Percentiles rank a stretch among this genome's conserved stretches.
phyloP scores from a whole-genome alignment of 2,113 vertebrate genomes.

The rabbit (Oryctolagus cuniculus) region mOryCun1.1 NC_091445.1:24701001-24701500 shows the following conservation, averaged over 20 bases:
- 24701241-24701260: not conserved
- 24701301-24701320: not conserved
- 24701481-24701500: not conserved
- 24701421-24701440: not conserved
- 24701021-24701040: not conserved
- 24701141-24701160: not conserved
- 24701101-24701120: not conserved
- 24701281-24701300: not conserved
- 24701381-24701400: constrained; percentile 18
- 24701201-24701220: not conserved
- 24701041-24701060: not conserved
- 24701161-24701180: not conserved
- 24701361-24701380: not conserved
- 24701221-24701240: not conserved
- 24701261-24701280: not conserved
- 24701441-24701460: not conserved
- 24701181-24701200: not conserved
- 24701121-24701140: not conserved
- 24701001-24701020: not conserved
- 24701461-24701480: constrained; percentile 18
- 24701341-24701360: not conserved
- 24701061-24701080: not conserved
- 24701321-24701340: not conserved
- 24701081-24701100: not conserved
- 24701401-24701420: constrained; percentile 15